Evolutionary conservation across 1,140 invertebrate species (phyloP).

Genomic region (Drosophila ercepeae): DNA sequence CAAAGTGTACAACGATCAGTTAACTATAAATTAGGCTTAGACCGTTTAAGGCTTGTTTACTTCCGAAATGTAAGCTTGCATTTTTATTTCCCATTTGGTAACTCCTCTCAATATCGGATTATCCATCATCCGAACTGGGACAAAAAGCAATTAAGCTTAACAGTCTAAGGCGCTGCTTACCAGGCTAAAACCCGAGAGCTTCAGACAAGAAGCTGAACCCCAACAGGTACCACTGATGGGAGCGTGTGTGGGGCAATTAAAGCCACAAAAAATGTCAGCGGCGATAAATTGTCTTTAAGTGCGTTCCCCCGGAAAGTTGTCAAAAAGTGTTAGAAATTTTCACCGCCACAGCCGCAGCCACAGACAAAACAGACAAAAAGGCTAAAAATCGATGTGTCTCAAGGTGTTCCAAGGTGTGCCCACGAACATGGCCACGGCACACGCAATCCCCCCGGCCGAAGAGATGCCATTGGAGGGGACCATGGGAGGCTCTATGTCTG

Average conservation of each 20-base stretch:
- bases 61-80: slow-evolving; percentile 2
- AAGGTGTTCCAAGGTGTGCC: slow-evolving; percentile 28
- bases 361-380: slow-evolving; percentile 2
- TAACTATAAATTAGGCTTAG: background rate
- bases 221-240: slow-evolving; percentile 45
- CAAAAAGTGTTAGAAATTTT: slow-evolving; percentile 79
- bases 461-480: slow-evolving; percentile 16
- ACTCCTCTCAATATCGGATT: background rate
- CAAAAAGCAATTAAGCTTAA: slow-evolving; percentile 70
- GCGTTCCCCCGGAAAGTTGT: slow-evolving; percentile 78
- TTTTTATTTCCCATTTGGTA: background rate
- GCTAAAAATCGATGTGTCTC: slow-evolving; percentile 61
- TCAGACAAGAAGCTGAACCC: slow-evolving; percentile 58
- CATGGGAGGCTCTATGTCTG: slow-evolving; percentile 7
- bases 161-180: slow-evolving; percentile 52
- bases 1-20: background rate
- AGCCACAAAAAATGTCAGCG: slow-evolving; percentile 76
- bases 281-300: slow-evolving; percentile 79
- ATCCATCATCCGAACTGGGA: slow-evolving; percentile 57
- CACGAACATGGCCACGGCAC: slow-evolving; percentile 45
- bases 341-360: slow-evolving; percentile 48
- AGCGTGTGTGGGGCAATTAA: slow-evolving; percentile 62
- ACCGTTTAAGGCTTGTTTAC: background rate
- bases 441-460: slow-evolving; percentile 49
- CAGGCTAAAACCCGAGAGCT: slow-evolving; percentile 21